phyloP scores from a whole-genome alignment of 2,113 vertebrate genomes.

The Varanus komodoensis region DNA sequence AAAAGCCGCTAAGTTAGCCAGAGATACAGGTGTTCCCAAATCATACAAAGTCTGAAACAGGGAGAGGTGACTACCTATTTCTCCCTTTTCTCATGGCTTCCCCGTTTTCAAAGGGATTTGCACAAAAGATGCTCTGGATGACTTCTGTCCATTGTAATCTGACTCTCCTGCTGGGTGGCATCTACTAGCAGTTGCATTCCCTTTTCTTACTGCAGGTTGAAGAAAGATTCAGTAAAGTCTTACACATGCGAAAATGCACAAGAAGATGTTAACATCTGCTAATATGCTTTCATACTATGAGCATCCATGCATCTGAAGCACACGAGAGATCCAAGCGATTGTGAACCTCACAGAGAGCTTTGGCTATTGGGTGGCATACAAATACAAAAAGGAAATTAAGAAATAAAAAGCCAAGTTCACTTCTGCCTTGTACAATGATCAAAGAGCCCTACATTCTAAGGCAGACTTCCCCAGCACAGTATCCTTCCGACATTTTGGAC shows the following conservation, averaged over 20 bases:
- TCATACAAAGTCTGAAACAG: neutral
- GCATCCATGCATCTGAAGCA: neutral
- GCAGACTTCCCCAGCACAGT: too few species aligned
- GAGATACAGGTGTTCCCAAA: neutral
- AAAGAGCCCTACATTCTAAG: neutral
- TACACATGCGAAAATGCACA: neutral
- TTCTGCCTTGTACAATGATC: neutral
- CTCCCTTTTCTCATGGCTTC: neutral
- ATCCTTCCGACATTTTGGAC: too few species aligned
- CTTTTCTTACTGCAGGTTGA: neutral
- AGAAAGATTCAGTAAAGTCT: neutral
- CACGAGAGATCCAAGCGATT: neutral
- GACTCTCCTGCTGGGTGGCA: neutral
- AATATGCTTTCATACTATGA: neutral
- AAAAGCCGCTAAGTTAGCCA: neutral
- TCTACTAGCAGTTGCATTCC: neutral
- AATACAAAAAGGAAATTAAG: too few species aligned
- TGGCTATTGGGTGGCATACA: too few species aligned
- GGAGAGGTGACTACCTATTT: neutral
- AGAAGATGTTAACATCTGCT: conserved; percentile 9
- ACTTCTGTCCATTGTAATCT: neutral
- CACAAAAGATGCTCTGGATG: neutral
- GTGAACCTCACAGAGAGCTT: too few species aligned
- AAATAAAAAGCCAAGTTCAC: conserved; percentile 8
- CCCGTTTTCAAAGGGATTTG: neutral